Base-by-base conservation (phyloP, 2,797 vertebrate genomes). In the Protonibea diacanthus region DNA sequence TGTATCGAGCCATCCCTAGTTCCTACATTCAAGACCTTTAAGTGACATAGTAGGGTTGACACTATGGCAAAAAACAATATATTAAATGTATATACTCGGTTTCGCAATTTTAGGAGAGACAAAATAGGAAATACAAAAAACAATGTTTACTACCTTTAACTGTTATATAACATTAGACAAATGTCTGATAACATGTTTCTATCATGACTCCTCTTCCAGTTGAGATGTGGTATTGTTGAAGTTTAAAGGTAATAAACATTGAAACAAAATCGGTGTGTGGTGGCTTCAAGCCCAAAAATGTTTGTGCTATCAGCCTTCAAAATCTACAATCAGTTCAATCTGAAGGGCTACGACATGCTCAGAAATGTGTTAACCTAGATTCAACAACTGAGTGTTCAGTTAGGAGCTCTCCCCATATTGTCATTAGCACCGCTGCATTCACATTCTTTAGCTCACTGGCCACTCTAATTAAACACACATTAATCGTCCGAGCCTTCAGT, bases 291-390 rank as follows among this genome's bases (percentile, higher is more conserved):
- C 13, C 29, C 55, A 49, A 47, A 58, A 63, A 69, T 66, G 51
- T 14, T 25, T 5, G 0, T 2, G 18, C 6, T 48, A 49, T 71
- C 56, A 59, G 18, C 40, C 1, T 49, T 71, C 40, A 77, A 23
- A 77, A 64, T 69, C 51, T 52, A 1, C 9, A 3, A 61, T 51
- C 44, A 57, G 49, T 5, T 6, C 4, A 58, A 3, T 55, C 29
- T 29, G 27, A 72, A 57, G 17, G 15, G 20, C 51, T 21, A 8
- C 40, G 8, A 8, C 45, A 6, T 4, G 13, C 20, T 59, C 42
- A 65, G 15, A 71, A 25, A 71, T 15, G 71, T 65, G 6, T 62
- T 29, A 25, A 29, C 9, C 23, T 71, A 27, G 69, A 63, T 53
- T 40, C 20, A 63, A 23, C 20, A 49, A 11, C 64, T 51, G 9